phyloP scores from a whole-genome alignment of 2,797 vertebrate genomes.

The Antennarius maculatus region DNA sequence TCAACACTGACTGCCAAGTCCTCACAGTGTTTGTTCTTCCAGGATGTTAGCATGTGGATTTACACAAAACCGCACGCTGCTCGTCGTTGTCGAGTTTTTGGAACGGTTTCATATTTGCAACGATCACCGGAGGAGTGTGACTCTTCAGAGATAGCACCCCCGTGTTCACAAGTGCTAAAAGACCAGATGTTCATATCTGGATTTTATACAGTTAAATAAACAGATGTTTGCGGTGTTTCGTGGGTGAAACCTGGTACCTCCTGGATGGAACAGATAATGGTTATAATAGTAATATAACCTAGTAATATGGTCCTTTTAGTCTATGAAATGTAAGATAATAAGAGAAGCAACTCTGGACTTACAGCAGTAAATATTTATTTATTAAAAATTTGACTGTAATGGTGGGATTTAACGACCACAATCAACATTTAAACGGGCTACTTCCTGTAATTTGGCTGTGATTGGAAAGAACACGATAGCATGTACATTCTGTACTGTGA shows the following conservation, averaged over 20 bases:
- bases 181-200: conserved; percentile 38
- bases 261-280: conserved; percentile 5
- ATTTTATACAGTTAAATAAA: conserved; percentile 7
- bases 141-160: background rate
- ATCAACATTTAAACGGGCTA: conserved; percentile 32
- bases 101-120: conserved; percentile 2
- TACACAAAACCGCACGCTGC: background rate
- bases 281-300: background rate
- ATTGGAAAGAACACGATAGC: conserved; percentile 10
- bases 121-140: background rate
- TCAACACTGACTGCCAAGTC: background rate
- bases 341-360: no score
- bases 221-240: background rate
- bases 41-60: background rate
- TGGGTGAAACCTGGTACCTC: conserved; percentile 12
- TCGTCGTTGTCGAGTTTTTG: background rate
- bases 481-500: conserved; percentile 27
- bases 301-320: background rate
- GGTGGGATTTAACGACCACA: conserved; percentile 11
- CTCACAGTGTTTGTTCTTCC: background rate
- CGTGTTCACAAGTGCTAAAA: background rate
- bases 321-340: background rate
- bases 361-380: no score
- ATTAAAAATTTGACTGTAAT: conserved; percentile 4
- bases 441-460: conserved; percentile 24